Conservation (phyloP, 2,113 vertebrate species). For the Cyanoramphus novaezelandiae region DNA sequence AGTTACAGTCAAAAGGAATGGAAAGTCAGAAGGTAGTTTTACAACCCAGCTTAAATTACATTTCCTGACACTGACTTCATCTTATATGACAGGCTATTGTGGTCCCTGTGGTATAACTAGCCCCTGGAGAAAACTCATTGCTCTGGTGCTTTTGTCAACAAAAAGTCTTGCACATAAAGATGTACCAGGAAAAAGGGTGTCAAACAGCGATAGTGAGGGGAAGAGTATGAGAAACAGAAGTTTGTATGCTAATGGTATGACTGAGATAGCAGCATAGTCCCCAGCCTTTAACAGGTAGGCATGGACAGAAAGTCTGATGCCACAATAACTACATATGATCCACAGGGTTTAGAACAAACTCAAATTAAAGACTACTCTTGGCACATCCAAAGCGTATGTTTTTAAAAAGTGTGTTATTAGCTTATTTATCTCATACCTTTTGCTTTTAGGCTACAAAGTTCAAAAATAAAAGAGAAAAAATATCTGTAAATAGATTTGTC, state of each 20-base stretch:
- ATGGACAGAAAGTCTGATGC: neutral
- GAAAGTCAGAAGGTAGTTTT: neutral
- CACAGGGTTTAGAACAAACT: neutral
- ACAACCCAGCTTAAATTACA: neutral
- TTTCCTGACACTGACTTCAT: neutral
- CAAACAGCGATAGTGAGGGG: accelerated
- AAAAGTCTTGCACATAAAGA: neutral
- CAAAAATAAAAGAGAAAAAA: neutral
- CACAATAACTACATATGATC: neutral
- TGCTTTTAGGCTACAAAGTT: neutral
- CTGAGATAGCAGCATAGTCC: neutral
- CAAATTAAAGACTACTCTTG: neutral
- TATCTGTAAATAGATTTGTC: neutral
- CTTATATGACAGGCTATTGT: neutral
- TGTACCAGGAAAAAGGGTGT: accelerated
- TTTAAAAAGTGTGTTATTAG: neutral
- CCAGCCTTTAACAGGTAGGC: neutral
- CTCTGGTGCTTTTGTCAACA: neutral
- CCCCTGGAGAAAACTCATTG: neutral
- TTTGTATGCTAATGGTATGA: neutral
- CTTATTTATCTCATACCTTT: neutral
- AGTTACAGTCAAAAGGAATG: neutral
- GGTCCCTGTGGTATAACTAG: neutral
- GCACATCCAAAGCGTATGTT: neutral
- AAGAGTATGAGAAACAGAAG: neutral